Conservation (phyloP, 1,140 invertebrate genomes). For the Pararge aegeria region DNA sequence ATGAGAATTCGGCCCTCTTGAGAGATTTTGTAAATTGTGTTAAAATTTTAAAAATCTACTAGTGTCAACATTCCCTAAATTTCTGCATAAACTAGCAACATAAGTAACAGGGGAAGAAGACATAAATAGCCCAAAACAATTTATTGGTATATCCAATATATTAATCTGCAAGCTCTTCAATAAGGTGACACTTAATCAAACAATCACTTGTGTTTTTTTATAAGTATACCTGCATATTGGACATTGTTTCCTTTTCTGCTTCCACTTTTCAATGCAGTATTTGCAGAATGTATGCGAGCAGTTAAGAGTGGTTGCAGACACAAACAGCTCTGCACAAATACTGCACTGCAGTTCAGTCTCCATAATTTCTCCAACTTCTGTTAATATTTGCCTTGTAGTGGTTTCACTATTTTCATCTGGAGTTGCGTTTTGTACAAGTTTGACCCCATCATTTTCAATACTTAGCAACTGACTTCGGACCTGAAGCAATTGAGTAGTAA, state of each 20-base stretch:
- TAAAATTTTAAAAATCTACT: no score
- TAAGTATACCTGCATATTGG: constrained; percentile 83
- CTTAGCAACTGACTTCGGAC: constrained; percentile 54
- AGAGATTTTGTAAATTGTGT: no score
- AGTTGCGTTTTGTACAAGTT: constrained; percentile 47
- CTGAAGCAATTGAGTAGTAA: constrained; percentile 23
- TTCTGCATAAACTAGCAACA: no score
- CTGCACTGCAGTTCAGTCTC: constrained; percentile 88
- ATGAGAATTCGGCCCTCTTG: no score
- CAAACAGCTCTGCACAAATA: constrained; percentile 89
- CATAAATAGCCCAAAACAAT: no score
- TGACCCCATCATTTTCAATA: constrained; percentile 72
- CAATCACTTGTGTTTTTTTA: no score
- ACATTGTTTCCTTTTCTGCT: constrained; percentile 86
- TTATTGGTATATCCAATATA: no score
- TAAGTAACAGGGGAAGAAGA: no score
- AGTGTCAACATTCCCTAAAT: no score
- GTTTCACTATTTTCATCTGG: background rate
- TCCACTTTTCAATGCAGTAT: constrained; percentile 87
- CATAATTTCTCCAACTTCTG: constrained; percentile 83
- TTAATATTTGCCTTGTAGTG: constrained; percentile 52
- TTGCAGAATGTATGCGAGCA: constrained; percentile 91
- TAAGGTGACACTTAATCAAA: no score
- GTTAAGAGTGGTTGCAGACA: constrained; percentile 85
- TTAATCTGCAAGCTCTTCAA: no score